Base-by-base conservation (phyloP, 2,113 vertebrate species). In the Scalopus aquaticus region DNA sequence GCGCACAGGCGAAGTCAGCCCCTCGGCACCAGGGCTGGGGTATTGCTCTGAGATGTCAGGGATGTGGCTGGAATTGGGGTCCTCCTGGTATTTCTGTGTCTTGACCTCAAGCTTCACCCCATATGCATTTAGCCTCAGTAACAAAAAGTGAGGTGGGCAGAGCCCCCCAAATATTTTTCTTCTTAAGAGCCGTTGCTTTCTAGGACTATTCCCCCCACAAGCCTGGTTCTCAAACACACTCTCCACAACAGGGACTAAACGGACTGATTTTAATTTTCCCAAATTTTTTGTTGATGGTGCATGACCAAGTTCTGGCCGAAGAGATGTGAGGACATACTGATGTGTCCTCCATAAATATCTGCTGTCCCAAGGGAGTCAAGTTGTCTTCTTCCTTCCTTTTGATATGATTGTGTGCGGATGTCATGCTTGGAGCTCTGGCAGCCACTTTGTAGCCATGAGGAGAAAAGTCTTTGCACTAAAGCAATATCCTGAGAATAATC, bases 71-170 rank as follows among this genome's bases (percentile, higher is more conserved):
- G 28, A 16, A 15, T 15, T 67, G 32, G 32, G 9, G 24, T 8
- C 24, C 16, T 13, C 30, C 4, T 2, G 30, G 44, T 16, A 10
- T 28, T 54, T 6, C 22, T 9, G 4, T 6, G 2, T n/a, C 64
- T 9, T 13, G 0, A 7, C 46, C 39, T 37, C 39, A 5, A 6
- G 1, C 17, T 3, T 39, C 7, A 8, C 5, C 3, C 10, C 15
- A 37, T 67, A 32, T 2, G 13, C 1, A 82, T 30, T 17, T 12
- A 37, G 2, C 24, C 44, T 77, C 20, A 44, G 7, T 8, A 49
- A 15, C 12, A 11, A 49, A 15, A 64, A 51, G 11, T 12, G 12
- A 42, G 20, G 24, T 12, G 2, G 0, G 0, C 56, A 60, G 49
- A 51, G 49, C 49, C 49, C 44, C 49, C 49, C 49, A 51, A 51